Percentiles rank a stretch among this genome's conserved stretches.
These are phyloP conservation scores for Steatornis caripensis DNA, from an alignment of 2,113 vertebrate species.

Conservation along the genomic window DNA sequence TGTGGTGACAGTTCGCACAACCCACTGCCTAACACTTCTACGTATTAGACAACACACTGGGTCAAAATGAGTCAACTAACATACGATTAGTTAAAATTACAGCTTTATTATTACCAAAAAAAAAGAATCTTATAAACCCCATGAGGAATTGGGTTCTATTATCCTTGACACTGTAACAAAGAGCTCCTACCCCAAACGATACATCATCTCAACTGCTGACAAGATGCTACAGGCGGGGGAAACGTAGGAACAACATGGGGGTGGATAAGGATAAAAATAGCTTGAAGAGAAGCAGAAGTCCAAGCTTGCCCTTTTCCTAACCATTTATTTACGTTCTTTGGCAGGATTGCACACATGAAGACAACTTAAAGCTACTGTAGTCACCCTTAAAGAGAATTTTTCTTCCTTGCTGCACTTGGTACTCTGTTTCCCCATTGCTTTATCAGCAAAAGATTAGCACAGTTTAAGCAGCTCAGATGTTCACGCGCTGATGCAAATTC, in stretches of 20 bases:
- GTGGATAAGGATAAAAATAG: not conserved
- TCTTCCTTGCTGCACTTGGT: not conserved
- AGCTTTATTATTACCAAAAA: not conserved
- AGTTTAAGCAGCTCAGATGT: not conserved
- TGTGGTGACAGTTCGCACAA: not conserved
- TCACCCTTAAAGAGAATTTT: not conserved
- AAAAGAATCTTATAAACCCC: not conserved
- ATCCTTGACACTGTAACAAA: not conserved
- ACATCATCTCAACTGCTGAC: not conserved
- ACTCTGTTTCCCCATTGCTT: not conserved
- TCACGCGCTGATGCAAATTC: conserved; percentile 38
- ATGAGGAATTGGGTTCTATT: not conserved
- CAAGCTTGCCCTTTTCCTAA: not conserved
- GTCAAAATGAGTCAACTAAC: not conserved
- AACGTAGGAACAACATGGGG: not conserved
- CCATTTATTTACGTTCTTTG: not conserved
- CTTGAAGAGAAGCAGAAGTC: conserved; percentile 9
- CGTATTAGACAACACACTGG: not conserved
- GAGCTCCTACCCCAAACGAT: not conserved
- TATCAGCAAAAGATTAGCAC: not conserved
- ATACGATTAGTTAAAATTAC: not conserved
- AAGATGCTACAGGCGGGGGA: not conserved
- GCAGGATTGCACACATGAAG: not conserved
- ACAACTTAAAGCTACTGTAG: not conserved
- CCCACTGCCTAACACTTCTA: rapidly evolving